phyloP scores from a whole-genome alignment of 2,113 vertebrate species.

The Melierax canorus region DNA sequence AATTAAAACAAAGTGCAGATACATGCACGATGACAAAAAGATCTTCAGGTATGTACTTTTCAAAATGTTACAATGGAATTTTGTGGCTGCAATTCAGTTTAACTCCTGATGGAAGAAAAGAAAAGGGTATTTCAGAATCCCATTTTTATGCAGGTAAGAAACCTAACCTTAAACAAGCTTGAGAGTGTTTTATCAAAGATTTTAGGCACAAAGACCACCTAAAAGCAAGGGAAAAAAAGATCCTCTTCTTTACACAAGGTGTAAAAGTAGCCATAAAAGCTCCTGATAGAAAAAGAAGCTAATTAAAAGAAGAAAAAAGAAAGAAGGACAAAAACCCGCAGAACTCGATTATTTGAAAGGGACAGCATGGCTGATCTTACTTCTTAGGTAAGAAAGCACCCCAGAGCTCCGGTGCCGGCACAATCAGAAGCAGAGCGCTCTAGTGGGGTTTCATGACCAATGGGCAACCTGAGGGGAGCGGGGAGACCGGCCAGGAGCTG shows the following conservation, averaged over 20 bases:
- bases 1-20: neutral
- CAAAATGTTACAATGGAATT: neutral
- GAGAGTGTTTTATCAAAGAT: neutral
- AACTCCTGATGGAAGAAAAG: neutral
- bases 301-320: no score
- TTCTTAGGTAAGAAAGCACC: neutral
- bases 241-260: neutral
- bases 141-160: neutral
- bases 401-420: accelerated
- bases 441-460: neutral
- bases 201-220: neutral
- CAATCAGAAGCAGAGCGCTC: accelerated
- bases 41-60: neutral
- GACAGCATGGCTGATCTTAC: neutral
- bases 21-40: neutral
- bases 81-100: neutral
- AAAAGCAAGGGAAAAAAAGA: neutral
- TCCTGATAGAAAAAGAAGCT: neutral
- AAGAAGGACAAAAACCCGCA: accelerated
- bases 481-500: neutral
- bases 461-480: accelerated
- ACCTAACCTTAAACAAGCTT: neutral
- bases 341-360: neutral
- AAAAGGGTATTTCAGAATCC: neutral
- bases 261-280: neutral